Base-by-base conservation (phyloP, 53 echinoderm and acorn worm species). In the Apostichopus leukothele region DNA sequence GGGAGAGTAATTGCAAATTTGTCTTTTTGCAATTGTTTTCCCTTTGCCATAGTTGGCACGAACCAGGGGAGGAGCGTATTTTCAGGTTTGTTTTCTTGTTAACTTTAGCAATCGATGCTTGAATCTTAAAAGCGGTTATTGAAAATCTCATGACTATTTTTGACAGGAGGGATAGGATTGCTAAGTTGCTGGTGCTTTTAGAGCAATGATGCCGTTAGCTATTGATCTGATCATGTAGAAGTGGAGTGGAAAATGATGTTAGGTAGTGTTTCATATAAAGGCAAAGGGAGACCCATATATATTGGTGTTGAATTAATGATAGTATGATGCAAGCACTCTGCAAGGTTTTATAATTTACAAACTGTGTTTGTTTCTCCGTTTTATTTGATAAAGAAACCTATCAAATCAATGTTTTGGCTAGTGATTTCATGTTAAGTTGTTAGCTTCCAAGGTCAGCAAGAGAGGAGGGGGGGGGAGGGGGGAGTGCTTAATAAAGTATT, bases 181-280 rank as follows among this genome's bases (percentile, higher is more conserved):
- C 14, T 71, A 71, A 6, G 16, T 71, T 14, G 18, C 79, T 79
- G n/a, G 20, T 22, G 81, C 81, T 60, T 54, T 14, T 81, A 55
- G 59, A 81, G 54, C 21, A 81, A 22, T 81, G 81, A 81, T 81
- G 81, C 81, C 81, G 10, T 81, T 18, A 81, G 81, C 81, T 20
- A 81, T 81, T 59, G 53, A 81, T 81, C 81, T 81, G 54, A 81
- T 81, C 54, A n/a, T 5, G 23, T 18, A 51, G 54, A 81, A 81
- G 21, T 81, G 4, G 55, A 81, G 81, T 81, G 53, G 81, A 81
- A 81, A 59, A 57, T 23, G 55, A 77, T 50, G 39, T 77, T 26
- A 18, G 77, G 39, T 77, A 51, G 52, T 18, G 57, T 57, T 57
- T 57, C 57, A 57, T 57, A 9, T 57, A 10, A 9, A 57, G 57